Conservation (phyloP, 2,797 vertebrate genomes). For the Micropoecilia bifurca region DNA sequence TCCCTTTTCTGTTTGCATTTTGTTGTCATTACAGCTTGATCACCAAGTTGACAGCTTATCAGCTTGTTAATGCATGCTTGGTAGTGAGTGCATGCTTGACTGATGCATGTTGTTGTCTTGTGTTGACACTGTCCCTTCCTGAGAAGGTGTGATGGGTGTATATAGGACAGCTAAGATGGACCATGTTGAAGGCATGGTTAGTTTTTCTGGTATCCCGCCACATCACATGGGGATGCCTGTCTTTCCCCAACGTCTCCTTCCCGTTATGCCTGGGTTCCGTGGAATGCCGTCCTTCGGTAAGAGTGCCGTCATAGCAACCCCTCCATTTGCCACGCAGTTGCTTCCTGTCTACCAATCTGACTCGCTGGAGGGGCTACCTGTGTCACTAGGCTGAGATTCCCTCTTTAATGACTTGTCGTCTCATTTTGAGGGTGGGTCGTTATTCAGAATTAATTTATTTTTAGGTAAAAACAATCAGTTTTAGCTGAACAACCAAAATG, state of each 20-base stretch:
- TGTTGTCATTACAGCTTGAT: constrained; percentile 6
- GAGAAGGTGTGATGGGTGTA: constrained; percentile 92
- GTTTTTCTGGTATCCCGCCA: constrained; percentile 92
- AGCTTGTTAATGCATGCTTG: constrained; percentile 48
- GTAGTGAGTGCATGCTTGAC: constrained; percentile 87
- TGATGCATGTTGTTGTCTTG: constrained; percentile 93
- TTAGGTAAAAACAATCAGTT: neutral
- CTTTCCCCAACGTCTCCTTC: constrained; percentile 88
- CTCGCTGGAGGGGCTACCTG: constrained; percentile 85
- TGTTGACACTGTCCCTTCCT: constrained; percentile 80
- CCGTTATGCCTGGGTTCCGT: constrained; percentile 88
- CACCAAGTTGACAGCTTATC: constrained; percentile 13
- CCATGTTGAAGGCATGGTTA: constrained; percentile 92
- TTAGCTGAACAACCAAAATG: neutral
- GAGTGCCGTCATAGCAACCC: constrained; percentile 79
- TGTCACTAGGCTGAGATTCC: constrained; percentile 73
- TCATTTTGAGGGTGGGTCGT: constrained; percentile 25
- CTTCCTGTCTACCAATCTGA: constrained; percentile 85
- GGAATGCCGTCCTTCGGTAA: constrained; percentile 93
- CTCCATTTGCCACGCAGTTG: constrained; percentile 78
- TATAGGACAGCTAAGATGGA: constrained; percentile 91
- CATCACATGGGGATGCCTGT: constrained; percentile 92
- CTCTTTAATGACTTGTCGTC: constrained; percentile 28
- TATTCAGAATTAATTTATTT: neutral
- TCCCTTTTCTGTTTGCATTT: constrained; percentile 30